Evolutionary conservation across 2,888 invertebrate genomes (phyloP).

Genomic region (Phasia obesa): DNA sequence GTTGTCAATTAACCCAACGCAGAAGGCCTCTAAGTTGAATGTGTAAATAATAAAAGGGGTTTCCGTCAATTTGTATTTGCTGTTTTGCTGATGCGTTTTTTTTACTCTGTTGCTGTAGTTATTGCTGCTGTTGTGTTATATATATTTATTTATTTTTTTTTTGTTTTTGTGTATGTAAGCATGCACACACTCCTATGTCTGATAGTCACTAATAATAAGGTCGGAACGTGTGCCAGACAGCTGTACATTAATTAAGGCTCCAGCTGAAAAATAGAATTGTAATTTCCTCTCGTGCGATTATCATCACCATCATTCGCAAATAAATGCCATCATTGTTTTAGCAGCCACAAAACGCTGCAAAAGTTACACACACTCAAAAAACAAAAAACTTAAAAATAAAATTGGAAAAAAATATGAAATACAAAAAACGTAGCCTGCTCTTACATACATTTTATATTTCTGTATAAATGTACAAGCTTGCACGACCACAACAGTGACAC

Average conservation of each 20-base stretch:
- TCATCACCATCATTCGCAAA: slow-evolving; percentile 69
- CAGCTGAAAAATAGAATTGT: slow-evolving; percentile 71
- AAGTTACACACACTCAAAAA: slow-evolving; percentile 35
- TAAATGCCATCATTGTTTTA: slow-evolving; percentile 70
- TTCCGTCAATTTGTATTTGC: slow-evolving; percentile 58
- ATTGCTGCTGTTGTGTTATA: slow-evolving; percentile 6
- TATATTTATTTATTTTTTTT: slow-evolving; percentile 13
- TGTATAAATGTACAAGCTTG: background rate
- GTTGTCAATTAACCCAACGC: slow-evolving; percentile 61
- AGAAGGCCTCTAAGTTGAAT: slow-evolving; percentile 57
- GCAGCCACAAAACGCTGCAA: slow-evolving; percentile 49
- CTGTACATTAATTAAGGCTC: slow-evolving; percentile 71
- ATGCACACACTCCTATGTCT: slow-evolving; percentile 32
- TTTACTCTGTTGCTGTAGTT: slow-evolving; percentile 15
- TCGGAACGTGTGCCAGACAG: slow-evolving; percentile 71
- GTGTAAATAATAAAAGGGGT: slow-evolving; percentile 54
- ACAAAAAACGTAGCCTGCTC: slow-evolving; percentile 28
- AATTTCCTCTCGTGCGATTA: slow-evolving; percentile 71
- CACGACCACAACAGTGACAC: slow-evolving; percentile 26
- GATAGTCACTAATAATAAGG: slow-evolving; percentile 70
- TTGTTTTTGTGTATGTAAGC: slow-evolving; percentile 1
- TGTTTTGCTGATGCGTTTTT: slow-evolving; percentile 37
- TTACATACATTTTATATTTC: slow-evolving; percentile 21
- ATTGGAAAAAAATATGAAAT: background rate
- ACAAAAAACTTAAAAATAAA: background rate